phyloP scores from a whole-genome alignment of 2,113 vertebrate genomes.

The Laticauda laticaudata region DNA sequence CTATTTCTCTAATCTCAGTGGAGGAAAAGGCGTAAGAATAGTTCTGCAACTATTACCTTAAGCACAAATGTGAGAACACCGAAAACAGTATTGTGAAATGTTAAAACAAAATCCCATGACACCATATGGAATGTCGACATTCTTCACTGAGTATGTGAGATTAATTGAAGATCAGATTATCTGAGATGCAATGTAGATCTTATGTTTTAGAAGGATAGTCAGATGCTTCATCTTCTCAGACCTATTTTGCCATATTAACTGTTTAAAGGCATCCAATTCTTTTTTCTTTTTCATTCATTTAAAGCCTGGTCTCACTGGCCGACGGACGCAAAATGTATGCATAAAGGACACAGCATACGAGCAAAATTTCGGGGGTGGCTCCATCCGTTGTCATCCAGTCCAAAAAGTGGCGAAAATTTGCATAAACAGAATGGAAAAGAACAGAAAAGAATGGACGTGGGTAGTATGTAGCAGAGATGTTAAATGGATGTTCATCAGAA shows the following conservation, averaged over 20 bases:
- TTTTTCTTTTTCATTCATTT: not conserved
- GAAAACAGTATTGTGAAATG: not conserved
- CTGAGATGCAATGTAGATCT: not conserved
- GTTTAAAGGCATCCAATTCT: not conserved
- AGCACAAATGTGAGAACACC: not conserved
- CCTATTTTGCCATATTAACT: not conserved
- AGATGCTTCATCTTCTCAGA: not conserved
- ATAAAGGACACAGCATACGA: no score
- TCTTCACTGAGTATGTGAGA: not conserved
- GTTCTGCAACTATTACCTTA: not conserved
- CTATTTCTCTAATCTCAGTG: not conserved
- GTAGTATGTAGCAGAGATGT: no score
- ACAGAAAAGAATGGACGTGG: no score
- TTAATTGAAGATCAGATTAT: not conserved
- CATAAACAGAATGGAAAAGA: no score
- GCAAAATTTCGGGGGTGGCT: no score
- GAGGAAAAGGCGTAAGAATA: constrained; percentile 2
- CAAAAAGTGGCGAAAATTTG: no score
- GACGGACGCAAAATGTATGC: no score
- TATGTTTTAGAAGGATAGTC: not conserved
- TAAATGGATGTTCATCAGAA: no score
- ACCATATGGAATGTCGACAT: not conserved
- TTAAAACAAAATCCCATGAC: not conserved
- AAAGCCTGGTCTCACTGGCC: no score
- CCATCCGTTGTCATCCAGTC: no score